These are phyloP conservation scores for Pollimyrus isidori DNA, from an alignment of 2,113 vertebrate species.

Conservation along the genomic window DNA sequence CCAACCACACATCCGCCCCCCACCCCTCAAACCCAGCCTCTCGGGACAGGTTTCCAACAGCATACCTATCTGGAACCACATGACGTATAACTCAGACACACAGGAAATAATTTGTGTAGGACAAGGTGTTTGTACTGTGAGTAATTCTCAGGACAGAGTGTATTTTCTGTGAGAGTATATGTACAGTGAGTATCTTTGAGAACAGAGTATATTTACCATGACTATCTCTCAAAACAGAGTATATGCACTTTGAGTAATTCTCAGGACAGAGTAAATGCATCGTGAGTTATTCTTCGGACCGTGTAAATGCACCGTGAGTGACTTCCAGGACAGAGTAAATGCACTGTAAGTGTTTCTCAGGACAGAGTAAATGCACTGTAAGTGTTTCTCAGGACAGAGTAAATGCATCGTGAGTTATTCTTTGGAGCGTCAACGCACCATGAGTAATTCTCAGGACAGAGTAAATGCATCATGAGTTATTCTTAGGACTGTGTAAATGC, in stretches of 20 bases:
- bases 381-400: no score
- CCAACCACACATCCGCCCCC: background rate
- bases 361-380: no score
- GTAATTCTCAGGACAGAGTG: background rate
- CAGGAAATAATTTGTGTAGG: background rate
- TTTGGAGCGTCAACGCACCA: background rate
- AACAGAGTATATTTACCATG: background rate
- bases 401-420: no score
- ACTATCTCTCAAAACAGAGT: background rate
- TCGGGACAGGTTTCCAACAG: background rate
- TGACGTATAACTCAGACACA: background rate
- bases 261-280: background rate
- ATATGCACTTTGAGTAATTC: background rate
- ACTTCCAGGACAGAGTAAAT: background rate
- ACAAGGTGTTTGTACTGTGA: background rate
- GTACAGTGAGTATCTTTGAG: background rate
- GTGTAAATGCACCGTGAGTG: background rate
- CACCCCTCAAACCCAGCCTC: background rate
- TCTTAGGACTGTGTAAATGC: background rate
- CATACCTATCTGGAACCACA: background rate
- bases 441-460: background rate
- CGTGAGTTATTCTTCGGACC: background rate
- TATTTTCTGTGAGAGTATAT: background rate
- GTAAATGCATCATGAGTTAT: background rate
- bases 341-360: no score